A percentile compares a stretch with the other conserved stretches of the same genome.
Evolutionary conservation across 2,113 vertebrate genomes (phyloP).

Genomic region (Syngnathoides biaculeatus): DNA sequence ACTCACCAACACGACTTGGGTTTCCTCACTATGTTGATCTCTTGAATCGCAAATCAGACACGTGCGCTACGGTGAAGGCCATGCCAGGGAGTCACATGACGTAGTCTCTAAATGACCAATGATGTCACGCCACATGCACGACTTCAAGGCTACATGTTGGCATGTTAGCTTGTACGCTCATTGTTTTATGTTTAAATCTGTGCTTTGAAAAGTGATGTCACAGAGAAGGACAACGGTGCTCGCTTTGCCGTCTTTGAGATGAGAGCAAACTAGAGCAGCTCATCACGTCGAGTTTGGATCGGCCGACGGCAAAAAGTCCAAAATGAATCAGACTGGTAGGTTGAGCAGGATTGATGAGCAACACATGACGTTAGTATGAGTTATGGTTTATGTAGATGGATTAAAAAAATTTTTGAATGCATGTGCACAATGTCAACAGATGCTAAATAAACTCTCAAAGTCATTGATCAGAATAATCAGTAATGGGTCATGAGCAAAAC

Average conservation of each 20-base stretch:
- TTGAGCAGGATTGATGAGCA: neutral
- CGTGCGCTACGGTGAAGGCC: neutral
- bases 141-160: neutral
- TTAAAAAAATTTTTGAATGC: neutral
- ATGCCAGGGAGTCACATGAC: neutral
- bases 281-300: neutral
- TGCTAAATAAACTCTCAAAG: neutral
- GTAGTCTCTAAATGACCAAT: neutral
- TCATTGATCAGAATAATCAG: neutral
- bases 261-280: neutral
- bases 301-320: neutral
- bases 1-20: too few species aligned
- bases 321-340: slow-evolving; percentile 5
- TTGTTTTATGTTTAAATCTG: slow-evolving; percentile 1
- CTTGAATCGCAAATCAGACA: neutral
- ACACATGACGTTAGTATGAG: too few species aligned
- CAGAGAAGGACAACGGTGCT: neutral
- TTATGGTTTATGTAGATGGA: neutral
- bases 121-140: neutral
- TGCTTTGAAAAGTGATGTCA: slow-evolving; percentile 8
- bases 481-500: too few species aligned
- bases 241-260: neutral
- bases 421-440: slow-evolving; percentile 1
- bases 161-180: neutral
- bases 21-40: neutral